Evolutionary conservation across 2,888 invertebrate genomes (phyloP).

Genomic region (Aspidapion aeneum): DNA sequence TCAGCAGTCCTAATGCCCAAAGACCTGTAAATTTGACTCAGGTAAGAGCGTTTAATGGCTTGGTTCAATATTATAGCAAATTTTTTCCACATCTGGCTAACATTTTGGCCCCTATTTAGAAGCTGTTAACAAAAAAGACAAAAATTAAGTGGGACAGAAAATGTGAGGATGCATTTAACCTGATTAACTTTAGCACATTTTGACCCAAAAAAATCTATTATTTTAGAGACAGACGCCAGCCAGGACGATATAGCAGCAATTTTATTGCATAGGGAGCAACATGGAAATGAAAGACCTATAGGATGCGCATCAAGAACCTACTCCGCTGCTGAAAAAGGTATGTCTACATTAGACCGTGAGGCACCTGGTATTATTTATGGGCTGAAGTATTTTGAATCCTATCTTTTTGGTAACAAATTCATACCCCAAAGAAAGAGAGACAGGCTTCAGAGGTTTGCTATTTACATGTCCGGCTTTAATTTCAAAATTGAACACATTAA

Average conservation of each 20-base stretch:
- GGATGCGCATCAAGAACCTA: constrained; percentile 32
- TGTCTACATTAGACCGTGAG: neutral
- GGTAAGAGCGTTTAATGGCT: neutral
- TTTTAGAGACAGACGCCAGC: neutral
- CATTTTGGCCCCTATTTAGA: neutral
- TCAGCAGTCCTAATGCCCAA: too few species aligned
- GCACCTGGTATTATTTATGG: constrained; percentile 15
- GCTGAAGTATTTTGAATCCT: constrained; percentile 36
- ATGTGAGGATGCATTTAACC: neutral
- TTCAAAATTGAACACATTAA: constrained; percentile 16
- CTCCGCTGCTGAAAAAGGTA: constrained; percentile 28
- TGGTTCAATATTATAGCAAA: neutral
- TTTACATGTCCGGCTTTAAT: constrained; percentile 8
- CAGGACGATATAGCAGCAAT: neutral
- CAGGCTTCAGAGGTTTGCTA: constrained; percentile 34
- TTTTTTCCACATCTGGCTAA: neutral
- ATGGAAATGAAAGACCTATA: constrained; percentile 30
- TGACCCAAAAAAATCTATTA: neutral
- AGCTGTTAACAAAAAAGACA: neutral
- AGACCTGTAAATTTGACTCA: neutral
- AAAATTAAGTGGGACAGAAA: neutral
- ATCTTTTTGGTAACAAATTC: constrained; percentile 31
- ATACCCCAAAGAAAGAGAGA: constrained; percentile 36
- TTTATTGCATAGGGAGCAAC: neutral
- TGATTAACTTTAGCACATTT: neutral